These are phyloP conservation scores for Chymomyza amoena DNA, from an alignment of 2,888 invertebrate species.

Conservation along the genomic window DNA sequence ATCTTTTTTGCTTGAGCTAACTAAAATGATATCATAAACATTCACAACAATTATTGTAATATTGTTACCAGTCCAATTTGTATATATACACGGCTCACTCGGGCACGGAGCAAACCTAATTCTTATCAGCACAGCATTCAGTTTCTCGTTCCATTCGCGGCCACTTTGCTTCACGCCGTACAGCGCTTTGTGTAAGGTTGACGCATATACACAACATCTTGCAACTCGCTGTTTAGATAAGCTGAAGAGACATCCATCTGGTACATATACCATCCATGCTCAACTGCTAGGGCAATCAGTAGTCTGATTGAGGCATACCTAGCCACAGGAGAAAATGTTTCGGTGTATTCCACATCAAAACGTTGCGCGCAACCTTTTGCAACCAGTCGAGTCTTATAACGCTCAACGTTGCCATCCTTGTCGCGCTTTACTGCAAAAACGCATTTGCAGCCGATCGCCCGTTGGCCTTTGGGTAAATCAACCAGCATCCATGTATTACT, in stretches of 20 bases:
- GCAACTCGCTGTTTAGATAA: conserved; percentile 43
- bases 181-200: no score
- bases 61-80: conserved; percentile 15
- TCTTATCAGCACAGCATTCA: no score
- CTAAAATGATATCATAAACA: conserved; percentile 43
- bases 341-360: conserved; percentile 32
- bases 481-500: conserved; percentile 37
- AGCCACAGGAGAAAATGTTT: conserved; percentile 42
- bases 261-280: conserved; percentile 37
- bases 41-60: conserved; percentile 36
- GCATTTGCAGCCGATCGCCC: conserved; percentile 42
- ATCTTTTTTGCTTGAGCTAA: conserved; percentile 23
- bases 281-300: conserved; percentile 40
- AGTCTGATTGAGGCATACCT: conserved; percentile 40
- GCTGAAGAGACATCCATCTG: conserved; percentile 46
- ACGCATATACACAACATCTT: no score
- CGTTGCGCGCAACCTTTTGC: conserved; percentile 37
- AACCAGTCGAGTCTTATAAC: conserved; percentile 34
- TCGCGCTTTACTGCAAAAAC: conserved; percentile 35
- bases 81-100: conserved; percentile 38
- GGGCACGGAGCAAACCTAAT: conserved; percentile 34
- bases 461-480: conserved; percentile 25
- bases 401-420: conserved; percentile 27
- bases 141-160: no score
- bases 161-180: no score